These are phyloP conservation scores for Rhizoglyphus robini DNA, from an alignment of 1,140 invertebrate genomes.

Conservation along the genomic window DNA sequence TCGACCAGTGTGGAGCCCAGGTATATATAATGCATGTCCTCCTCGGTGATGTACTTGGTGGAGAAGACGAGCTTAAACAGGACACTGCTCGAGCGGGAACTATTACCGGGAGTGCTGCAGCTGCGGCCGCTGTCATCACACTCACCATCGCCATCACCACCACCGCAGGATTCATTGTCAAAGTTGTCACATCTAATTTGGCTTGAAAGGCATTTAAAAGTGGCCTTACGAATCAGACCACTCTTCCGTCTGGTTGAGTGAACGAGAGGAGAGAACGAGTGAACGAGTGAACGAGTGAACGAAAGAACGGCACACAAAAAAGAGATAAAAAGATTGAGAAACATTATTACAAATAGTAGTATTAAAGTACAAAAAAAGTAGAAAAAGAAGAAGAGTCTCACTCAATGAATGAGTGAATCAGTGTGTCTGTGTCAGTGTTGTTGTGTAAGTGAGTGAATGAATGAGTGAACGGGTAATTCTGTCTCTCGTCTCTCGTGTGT, in stretches of 20 bases:
- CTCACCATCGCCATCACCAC: not conserved
- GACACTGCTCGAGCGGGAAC: no score
- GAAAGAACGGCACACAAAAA: no score
- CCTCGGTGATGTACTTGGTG: not conserved
- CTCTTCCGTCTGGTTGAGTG: not conserved
- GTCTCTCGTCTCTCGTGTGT: no score
- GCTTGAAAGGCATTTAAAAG: not conserved
- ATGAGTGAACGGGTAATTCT: not conserved
- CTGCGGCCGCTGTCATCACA: not conserved
- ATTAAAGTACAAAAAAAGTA: no score
- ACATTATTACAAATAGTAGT: no score
- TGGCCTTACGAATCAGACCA: not conserved
- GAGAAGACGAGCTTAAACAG: not conserved
- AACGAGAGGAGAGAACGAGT: not conserved
- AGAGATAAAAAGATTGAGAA: no score
- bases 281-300: not conserved
- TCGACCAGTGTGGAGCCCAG: not conserved
- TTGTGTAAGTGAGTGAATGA: not conserved
- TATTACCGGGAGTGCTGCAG: not conserved
- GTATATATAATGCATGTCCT: not conserved
- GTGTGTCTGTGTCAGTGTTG: no score
- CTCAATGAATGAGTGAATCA: no score
- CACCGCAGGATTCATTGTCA: no score
- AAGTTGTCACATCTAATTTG: not conserved
- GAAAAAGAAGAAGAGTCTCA: no score